Evolutionary conservation across 23 tunicate species (phyloP), one percentile per base, ranked within the genome.

Genomic region (Trididemnum clinides): DNA sequence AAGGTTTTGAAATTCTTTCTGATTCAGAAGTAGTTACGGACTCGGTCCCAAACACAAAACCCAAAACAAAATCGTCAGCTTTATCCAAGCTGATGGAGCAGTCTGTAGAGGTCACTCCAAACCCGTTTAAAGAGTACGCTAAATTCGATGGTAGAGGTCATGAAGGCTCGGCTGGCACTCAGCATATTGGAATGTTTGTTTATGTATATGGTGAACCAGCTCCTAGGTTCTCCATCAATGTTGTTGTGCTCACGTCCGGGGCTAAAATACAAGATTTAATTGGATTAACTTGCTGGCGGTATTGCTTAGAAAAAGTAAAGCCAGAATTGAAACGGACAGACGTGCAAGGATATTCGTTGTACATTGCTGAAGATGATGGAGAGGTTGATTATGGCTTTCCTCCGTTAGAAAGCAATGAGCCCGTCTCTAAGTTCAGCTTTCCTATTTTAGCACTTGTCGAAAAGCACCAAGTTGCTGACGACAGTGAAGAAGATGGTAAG

Each of bases 291-390:
- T 89, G 93, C 34, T 94, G 86, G 87, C 75, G 86, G 59, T 94
- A 94, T 57, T 33, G 50, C 21, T 15, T 80, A 25, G 88, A 82
- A 51, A 89, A 85, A 5, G 38, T 27, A 18, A 74, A 77, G 35
- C 98, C 98, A 7, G 34, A 50, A 44, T 39, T 94, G 29, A 89
- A 81, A 51, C 80, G 88, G 33, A 58, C 21, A 10, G 86, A 88
- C 33, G 94, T 89, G 0, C 90, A 87, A 44, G 84, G 90, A 2
- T 94, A 63, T 57, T 30, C 84, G 0, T 63, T 94, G 27, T 73
- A 85, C 51, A 85, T 89, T 50, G 85, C 90, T 19, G 98, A 94
- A 36, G 98, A 94, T 57, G 98, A 94, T 82, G 98, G 98, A 2
- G 88, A 92, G 58, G 93, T 94, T 10, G 94, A 89, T 77, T 66